Evolutionary conservation across 1,140 invertebrate genomes (phyloP).

Genomic region (Aphelenchoides avenae): DNA sequence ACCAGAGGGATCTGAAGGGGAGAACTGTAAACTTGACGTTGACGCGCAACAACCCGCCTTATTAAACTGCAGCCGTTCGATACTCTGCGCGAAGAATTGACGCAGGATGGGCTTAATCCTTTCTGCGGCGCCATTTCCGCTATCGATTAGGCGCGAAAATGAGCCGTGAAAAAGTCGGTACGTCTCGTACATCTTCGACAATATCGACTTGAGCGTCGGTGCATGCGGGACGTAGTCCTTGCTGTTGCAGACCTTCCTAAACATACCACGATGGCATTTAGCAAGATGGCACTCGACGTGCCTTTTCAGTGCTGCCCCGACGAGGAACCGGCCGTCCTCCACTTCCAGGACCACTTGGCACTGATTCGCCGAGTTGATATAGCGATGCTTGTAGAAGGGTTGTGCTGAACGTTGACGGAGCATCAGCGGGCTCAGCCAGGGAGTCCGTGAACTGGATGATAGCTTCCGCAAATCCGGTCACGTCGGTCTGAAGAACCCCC

Average conservation of each 20-base stretch:
- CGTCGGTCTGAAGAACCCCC: constrained; percentile 25
- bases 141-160: no score
- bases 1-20: constrained; percentile 30
- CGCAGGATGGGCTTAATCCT: no score
- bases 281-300: not conserved
- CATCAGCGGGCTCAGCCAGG: constrained; percentile 1
- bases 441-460: constrained; percentile 27
- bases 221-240: constrained; percentile 30
- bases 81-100: no score
- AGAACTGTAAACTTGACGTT: not conserved
- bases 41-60: no score
- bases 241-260: constrained; percentile 24
- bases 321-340: constrained; percentile 24
- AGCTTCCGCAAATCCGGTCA: constrained; percentile 35
- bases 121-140: not conserved
- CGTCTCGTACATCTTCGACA: constrained; percentile 22
- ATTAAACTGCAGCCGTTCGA: no score
- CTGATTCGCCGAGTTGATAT: constrained; percentile 29
- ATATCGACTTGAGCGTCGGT: constrained; percentile 22
- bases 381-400: constrained; percentile 13
- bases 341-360: constrained; percentile 29
- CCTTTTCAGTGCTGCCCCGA: constrained; percentile 32
- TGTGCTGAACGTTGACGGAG: not conserved
- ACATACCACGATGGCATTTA: not conserved
- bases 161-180: constrained; percentile 33